A percentile compares a stretch with the other conserved stretches of the same genome.
Conservation (phyloP, 2,113 vertebrate genomes). For the Nibea albiflora region DNA sequence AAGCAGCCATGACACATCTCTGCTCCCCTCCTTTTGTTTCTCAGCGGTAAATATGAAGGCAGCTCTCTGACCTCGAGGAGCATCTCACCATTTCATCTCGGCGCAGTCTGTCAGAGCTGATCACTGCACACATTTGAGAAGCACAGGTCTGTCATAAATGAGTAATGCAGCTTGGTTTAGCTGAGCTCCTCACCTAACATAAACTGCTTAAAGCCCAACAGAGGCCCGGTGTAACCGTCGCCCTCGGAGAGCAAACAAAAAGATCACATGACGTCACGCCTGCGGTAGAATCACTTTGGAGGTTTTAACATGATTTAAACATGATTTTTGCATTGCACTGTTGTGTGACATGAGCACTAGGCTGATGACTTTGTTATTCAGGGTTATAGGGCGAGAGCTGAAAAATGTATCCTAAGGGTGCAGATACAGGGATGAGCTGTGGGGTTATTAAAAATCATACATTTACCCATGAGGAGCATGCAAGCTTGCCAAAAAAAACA, state of each 20-base stretch:
- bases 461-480: background rate
- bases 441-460: background rate
- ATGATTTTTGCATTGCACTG: background rate
- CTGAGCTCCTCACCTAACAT: conserved; percentile 50
- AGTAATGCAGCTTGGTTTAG: conserved; percentile 75
- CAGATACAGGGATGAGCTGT: background rate
- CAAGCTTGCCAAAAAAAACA: background rate
- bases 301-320: background rate
- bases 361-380: background rate
- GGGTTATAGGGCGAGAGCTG: background rate
- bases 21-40: conserved; percentile 54
- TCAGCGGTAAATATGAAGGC: conserved; percentile 76
- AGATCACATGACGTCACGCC: conserved; percentile 22
- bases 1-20: conserved; percentile 47
- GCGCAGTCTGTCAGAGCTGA: conserved; percentile 60
- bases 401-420: background rate
- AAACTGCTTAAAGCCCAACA: conserved; percentile 46
- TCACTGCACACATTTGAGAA: conserved; percentile 68
- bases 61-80: conserved; percentile 76
- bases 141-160: conserved; percentile 68
- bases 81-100: conserved; percentile 66
- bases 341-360: background rate
- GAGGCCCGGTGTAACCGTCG: conserved; percentile 35
- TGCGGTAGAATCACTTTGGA: conserved; percentile 2
- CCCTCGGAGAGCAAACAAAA: conserved; percentile 33